Conservation (phyloP, 2,888 invertebrate genomes). For the Euzetes globulus region DNA sequence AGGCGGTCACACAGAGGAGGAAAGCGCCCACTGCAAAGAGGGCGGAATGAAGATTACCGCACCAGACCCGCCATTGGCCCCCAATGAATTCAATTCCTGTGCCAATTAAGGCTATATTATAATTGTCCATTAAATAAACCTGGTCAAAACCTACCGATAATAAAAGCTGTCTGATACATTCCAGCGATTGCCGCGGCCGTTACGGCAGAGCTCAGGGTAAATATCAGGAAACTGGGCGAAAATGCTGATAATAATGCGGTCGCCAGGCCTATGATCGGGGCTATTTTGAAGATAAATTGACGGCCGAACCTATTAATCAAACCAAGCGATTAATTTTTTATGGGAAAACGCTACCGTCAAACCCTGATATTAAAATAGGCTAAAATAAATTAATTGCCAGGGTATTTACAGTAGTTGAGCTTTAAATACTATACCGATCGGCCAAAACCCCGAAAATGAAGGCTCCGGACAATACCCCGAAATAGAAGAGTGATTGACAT, state of each 20-base stretch:
- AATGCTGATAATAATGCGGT: background rate
- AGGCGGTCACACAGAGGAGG: background rate
- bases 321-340: background rate
- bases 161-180: slow-evolving; percentile 31
- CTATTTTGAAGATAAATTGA: background rate
- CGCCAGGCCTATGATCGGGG: background rate
- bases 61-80: slow-evolving; percentile 29
- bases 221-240: slow-evolving; percentile 16
- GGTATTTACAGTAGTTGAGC: no score
- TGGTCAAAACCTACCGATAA: slow-evolving; percentile 15
- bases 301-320: slow-evolving; percentile 10
- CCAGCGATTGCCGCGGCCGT: slow-evolving; percentile 26
- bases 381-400: no score
- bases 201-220: background rate
- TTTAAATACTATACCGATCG: slow-evolving; percentile 6
- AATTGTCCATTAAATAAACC: background rate
- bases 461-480: slow-evolving; percentile 26
- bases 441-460: slow-evolving; percentile 29
- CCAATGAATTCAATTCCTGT: slow-evolving; percentile 28
- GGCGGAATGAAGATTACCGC: background rate
- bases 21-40: slow-evolving; percentile 31
- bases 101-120: background rate
- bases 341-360: no score
- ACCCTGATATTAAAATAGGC: no score
- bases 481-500: slow-evolving; percentile 29